Base-by-base conservation (phyloP, 1,140 invertebrate species). In the Sipha flava region DNA sequence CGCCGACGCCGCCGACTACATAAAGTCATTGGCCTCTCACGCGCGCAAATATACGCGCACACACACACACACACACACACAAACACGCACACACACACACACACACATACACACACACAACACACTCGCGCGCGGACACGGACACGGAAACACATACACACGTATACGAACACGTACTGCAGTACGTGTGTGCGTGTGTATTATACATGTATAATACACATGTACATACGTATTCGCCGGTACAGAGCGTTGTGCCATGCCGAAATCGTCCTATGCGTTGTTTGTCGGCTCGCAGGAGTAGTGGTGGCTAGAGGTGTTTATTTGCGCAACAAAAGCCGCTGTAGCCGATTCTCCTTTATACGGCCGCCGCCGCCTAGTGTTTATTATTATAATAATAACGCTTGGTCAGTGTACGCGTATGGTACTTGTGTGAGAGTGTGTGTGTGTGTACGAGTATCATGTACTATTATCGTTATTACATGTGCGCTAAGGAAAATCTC, bases 11-110 rank as follows among this genome's bases (percentile, higher is more conserved):
- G 3, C 14, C 9, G 9, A 12, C 1, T 40, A 23, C 34, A 12
- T 23, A 66, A 43, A 66, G 64, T 66, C 64, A 66, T 66, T 66
- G 64, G 64, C 64, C 64, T 66, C 59, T 62, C 34, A 10, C 62
- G 37, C 37, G 64, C 64, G 64, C 64, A 34, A 37, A 43, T 40
- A 66, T 21, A 66, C 34, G 43, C 64, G n/a, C 62, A 26, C 31
- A 1, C 34, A 40, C 31, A 34, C 62, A 3, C 6, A 10, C 21
- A 18, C 2, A n/a, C 47, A 10, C 47, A 10, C 16, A 18, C 47
- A 1, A 21, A 21, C 47, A 21, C n/a, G 43, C 6, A 6, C 43
- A 14, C 45, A 18, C 45, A 18, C 2, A 10, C 14, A 2, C 45
- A 18, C 43, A 14, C 6, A 14, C 6, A 14, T 10, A 1, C 43